phyloP scores from a whole-genome alignment of 2,888 invertebrate species.

The Serripes groenlandicus region DNA sequence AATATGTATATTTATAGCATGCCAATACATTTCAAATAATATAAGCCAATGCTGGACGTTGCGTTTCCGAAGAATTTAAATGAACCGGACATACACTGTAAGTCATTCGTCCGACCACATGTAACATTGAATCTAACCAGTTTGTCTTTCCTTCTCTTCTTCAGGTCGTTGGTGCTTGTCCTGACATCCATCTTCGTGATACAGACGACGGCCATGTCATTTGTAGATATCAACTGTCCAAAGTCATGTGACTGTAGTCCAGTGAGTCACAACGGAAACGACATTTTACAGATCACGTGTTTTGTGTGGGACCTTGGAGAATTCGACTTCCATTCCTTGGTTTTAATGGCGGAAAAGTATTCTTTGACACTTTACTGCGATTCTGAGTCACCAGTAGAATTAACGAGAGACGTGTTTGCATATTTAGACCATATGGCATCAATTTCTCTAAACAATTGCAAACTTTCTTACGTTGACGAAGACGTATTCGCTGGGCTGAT shows the following conservation, averaged over 20 bases:
- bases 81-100: too few species aligned
- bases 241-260: conserved; percentile 55
- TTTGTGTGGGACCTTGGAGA: conserved; percentile 52
- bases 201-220: conserved; percentile 17
- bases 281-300: conserved; percentile 44
- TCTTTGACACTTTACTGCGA: conserved; percentile 44
- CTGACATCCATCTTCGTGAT: background rate
- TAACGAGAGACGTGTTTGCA: conserved; percentile 42
- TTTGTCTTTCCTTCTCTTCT: too few species aligned
- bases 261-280: background rate
- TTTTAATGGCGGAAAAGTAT: conserved; percentile 31
- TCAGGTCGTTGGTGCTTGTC: conserved; percentile 30
- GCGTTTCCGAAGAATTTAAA: too few species aligned
- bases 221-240: conserved; percentile 44
- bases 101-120: too few species aligned
- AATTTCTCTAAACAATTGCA: conserved; percentile 51
- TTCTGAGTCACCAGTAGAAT: conserved; percentile 45
- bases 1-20: too few species aligned
- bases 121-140: too few species aligned
- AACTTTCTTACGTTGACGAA: conserved; percentile 49
- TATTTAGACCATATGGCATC: conserved; percentile 20
- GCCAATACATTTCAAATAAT: too few species aligned
- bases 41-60: too few species aligned
- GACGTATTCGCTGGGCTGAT: conserved; percentile 45
- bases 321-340: conserved; percentile 30